Evolutionary conservation across 2,797 vertebrate genomes (phyloP).

Genomic region (Tadarida brasiliensis): DNA sequence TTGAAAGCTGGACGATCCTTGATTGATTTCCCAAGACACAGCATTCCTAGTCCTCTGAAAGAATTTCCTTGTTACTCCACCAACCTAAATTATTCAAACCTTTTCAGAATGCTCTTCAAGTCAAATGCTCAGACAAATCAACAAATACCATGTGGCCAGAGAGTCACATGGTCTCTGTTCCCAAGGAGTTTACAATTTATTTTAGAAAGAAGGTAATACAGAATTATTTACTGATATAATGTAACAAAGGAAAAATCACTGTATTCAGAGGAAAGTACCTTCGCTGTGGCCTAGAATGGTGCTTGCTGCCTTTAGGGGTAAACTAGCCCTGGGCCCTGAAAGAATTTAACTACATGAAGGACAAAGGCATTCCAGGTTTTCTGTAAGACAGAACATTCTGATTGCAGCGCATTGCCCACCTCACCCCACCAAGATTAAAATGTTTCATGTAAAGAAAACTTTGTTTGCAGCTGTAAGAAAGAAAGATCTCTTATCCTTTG

Average conservation of each 20-base stretch:
- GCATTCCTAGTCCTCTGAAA: constrained; percentile 15
- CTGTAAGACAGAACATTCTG: constrained; percentile 20
- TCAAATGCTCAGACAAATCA: constrained; percentile 11
- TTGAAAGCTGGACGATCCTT: constrained; percentile 47
- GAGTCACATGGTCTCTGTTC: background rate
- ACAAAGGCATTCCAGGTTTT: constrained; percentile 43
- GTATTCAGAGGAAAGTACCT: background rate
- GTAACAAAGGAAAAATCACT: constrained; percentile 47
- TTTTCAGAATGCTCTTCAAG: background rate
- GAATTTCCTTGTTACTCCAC: background rate
- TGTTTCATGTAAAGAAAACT: constrained; percentile 48
- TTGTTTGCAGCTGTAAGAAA: no score
- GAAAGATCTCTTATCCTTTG: no score
- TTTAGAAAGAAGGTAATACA: constrained; percentile 50
- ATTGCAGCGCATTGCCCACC: background rate
- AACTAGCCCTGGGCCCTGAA: background rate
- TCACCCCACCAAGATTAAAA: background rate
- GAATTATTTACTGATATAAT: constrained; percentile 55
- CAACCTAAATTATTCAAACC: constrained; percentile 50
- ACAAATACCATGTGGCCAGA: background rate
- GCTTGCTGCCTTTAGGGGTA: background rate
- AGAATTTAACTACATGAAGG: background rate
- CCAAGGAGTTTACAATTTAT: constrained; percentile 44
- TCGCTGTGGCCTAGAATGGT: background rate
- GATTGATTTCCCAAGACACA: constrained; percentile 21